Evolutionary conservation across 64 coral and sea anemone species (phyloP).

Genomic region (Montipora efflorescens): DNA sequence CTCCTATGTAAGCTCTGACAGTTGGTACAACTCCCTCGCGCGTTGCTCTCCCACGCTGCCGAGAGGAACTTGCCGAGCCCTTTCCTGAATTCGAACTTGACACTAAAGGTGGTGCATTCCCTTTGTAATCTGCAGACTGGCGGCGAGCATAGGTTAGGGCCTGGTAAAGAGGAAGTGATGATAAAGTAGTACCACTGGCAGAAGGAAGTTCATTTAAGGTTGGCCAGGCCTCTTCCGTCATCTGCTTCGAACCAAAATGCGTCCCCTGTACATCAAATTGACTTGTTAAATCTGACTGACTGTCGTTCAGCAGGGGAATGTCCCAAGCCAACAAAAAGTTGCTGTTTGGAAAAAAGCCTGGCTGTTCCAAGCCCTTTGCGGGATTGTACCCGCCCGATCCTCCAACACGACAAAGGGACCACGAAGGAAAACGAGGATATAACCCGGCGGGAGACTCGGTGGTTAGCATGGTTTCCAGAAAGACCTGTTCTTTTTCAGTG

Average conservation of each 20-base stretch:
- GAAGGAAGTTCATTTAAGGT: slow-evolving; percentile 93
- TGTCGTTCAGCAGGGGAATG: slow-evolving; percentile 89
- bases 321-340: slow-evolving; percentile 97
- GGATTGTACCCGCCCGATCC: slow-evolving; percentile 79
- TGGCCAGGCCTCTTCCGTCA: slow-evolving; percentile 89
- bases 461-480: slow-evolving; percentile 90
- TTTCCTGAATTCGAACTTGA: slow-evolving; percentile 26
- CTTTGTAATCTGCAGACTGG: slow-evolving; percentile 83
- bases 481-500: slow-evolving; percentile 61
- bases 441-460: slow-evolving; percentile 75
- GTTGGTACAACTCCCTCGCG: slow-evolving; percentile 75
- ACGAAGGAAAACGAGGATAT: slow-evolving; percentile 89
- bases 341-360: slow-evolving; percentile 97
- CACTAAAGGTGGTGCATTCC: slow-evolving; percentile 60
- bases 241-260: slow-evolving; percentile 85
- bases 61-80: slow-evolving; percentile 40
- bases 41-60: slow-evolving; percentile 63
- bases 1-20: slow-evolving; percentile 93
- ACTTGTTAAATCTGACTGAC: slow-evolving; percentile 81
- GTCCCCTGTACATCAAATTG: slow-evolving; percentile 94
- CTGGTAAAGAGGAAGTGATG: slow-evolving; percentile 93
- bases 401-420: slow-evolving; percentile 93
- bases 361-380: slow-evolving; percentile 92
- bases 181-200: slow-evolving; percentile 47
- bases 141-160: slow-evolving; percentile 75